Base-by-base conservation (phyloP, 1,140 invertebrate species). In the Pseudomyrmex cubaensis region DNA sequence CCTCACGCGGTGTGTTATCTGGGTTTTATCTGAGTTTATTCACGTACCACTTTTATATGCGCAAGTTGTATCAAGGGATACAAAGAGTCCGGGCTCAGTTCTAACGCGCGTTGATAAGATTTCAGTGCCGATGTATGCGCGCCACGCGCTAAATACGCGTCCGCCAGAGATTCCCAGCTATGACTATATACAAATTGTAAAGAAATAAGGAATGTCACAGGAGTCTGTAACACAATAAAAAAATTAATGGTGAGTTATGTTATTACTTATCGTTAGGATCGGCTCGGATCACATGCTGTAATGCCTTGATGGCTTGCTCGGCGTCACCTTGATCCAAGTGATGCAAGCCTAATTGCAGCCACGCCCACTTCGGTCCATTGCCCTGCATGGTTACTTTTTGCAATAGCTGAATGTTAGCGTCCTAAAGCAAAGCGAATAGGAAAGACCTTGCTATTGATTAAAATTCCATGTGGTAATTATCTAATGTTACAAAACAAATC, bases 91-190 rank as follows among this genome's bases (percentile, higher is more conserved):
- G 96, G 94, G 85, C 96, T 95, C 35, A 98, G 90, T 90, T 96
- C 95, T 48, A 96, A 93, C 22, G 96, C 97, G 94, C 96, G 96
- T 74, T 97, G 96, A 93, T 98, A 99, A 17, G 97, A 97, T 92
- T 97, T 97, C 75, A 98, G 94, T 15, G 98, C 97, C 12, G 98
- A 97, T 52, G 96, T 97, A 90, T 96, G 97, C 20, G 98, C 97
- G 5, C 98, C 98, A 86, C 98, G 94, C 10, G 95, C 95, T 83
- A 97, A 95, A 93, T 99, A 99, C 2, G 97, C 97, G 94, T 99
- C 98, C 52, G 96, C 98, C 89, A 99, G 94, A 85, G 97, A 97
- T 94, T 99, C 98, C 97, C 97, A 98, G 85, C 96, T 95, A 86
- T 96, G 94, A 72, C 96, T 96, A 82, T 96, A 82, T 78, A 93